phyloP scores from a whole-genome alignment of 2,113 vertebrate genomes.

The Heterochromis multidens region DNA sequence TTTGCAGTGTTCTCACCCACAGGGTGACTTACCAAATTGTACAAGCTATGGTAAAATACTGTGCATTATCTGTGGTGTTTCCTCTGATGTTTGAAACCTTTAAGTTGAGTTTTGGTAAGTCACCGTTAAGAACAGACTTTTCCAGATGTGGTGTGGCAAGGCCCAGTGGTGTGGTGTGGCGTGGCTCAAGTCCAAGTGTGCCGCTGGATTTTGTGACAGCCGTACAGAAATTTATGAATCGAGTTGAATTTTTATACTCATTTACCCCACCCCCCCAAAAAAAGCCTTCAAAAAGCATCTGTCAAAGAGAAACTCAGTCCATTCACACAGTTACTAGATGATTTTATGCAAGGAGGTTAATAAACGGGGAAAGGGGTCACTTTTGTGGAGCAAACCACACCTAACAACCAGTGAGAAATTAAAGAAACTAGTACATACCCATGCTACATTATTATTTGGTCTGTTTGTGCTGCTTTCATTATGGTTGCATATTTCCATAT shows the following conservation, averaged over 20 bases:
- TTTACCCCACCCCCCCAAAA: no score
- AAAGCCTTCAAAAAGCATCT: neutral
- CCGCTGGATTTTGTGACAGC: neutral
- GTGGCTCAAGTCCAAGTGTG: neutral
- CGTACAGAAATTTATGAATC: neutral
- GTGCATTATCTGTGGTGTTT: neutral
- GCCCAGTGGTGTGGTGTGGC: neutral
- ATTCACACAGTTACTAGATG: neutral
- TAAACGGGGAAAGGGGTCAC: neutral
- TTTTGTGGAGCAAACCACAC: neutral
- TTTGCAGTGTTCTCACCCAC: neutral
- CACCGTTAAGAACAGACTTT: neutral
- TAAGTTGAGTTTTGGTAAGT: neutral
- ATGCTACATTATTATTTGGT: neutral
- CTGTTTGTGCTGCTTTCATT: neutral
- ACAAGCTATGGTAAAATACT: neutral
- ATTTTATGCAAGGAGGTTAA: neutral
- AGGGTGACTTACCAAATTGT: neutral
- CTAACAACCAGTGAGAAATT: neutral
- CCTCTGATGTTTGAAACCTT: neutral
- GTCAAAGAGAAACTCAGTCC: neutral
- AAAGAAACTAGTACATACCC: neutral
- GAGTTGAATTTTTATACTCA: neutral
- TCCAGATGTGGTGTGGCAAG: neutral
- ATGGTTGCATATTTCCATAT: neutral